Conservation (phyloP, 92 coral and sea anemone species). For the Ricordea florida region DNA sequence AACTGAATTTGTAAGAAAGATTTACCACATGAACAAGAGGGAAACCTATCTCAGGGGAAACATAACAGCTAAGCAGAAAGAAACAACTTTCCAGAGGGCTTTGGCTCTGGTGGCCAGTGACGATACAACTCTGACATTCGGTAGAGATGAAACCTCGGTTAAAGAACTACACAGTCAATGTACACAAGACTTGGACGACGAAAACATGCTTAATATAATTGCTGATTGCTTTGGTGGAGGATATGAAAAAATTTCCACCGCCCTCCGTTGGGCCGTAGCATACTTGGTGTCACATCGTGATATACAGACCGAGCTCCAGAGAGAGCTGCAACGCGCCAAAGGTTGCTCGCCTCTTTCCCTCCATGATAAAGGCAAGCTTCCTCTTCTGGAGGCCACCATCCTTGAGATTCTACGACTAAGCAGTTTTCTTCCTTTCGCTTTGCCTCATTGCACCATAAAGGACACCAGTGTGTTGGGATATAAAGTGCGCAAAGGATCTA, state of each 20-base stretch:
- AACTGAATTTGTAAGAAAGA: constrained; percentile 15
- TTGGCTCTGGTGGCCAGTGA: constrained; percentile 13
- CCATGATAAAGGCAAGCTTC: constrained; percentile 58
- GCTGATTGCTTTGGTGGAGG: constrained; percentile 77
- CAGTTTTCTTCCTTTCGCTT: constrained; percentile 45
- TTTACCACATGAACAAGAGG: constrained; percentile 59
- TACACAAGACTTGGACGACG: not conserved
- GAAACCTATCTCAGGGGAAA: constrained; percentile 54
- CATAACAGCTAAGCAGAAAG: constrained; percentile 12
- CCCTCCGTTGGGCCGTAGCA: constrained; percentile 69
- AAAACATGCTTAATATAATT: not conserved
- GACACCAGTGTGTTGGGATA: constrained; percentile 63
- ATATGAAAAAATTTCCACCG: constrained; percentile 60
- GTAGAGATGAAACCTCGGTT: not conserved
- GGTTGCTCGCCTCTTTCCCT: constrained; percentile 52
- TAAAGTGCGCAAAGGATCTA: constrained; percentile 73
- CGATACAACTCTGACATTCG: not conserved
- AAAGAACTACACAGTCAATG: not conserved
- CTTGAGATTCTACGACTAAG: constrained; percentile 68
- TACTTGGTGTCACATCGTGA: constrained; percentile 61
- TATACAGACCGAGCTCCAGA: constrained; percentile 61
- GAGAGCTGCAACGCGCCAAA: constrained; percentile 64
- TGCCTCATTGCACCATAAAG: constrained; percentile 72
- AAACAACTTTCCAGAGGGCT: not conserved
- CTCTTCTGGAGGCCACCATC: constrained; percentile 60